Evolutionary conservation across 2,888 invertebrate genomes (phyloP).

Genomic region (Thera obeliscata): DNA sequence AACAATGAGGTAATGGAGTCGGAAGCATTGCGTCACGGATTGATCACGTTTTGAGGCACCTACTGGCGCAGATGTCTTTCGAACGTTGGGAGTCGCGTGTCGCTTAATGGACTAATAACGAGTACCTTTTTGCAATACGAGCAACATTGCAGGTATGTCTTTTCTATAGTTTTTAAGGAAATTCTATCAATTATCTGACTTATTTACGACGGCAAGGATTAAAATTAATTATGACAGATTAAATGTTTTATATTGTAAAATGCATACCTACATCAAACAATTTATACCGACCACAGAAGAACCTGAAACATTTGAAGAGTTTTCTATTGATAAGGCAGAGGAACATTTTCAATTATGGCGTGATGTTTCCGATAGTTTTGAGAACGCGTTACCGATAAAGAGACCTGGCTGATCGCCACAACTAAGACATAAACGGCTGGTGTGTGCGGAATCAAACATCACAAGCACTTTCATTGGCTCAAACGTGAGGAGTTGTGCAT

Average conservation of each 20-base stretch:
- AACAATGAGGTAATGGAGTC: slow-evolving; percentile 78
- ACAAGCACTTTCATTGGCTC: slow-evolving; percentile 56
- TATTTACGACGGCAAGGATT: no score
- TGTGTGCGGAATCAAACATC: slow-evolving; percentile 52
- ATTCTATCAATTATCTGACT: no score
- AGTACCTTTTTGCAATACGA: slow-evolving; percentile 2
- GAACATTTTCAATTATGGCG: background rate
- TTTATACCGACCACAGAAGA: no score
- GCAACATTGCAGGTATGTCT: background rate
- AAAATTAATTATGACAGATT: no score
- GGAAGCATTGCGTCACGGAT: slow-evolving; percentile 74
- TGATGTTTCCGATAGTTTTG: slow-evolving; percentile 1
- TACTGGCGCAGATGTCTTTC: slow-evolving; percentile 62
- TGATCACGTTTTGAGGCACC: slow-evolving; percentile 68
- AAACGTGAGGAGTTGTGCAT: slow-evolving; percentile 24
- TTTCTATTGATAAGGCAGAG: background rate
- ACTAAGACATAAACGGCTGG: slow-evolving; percentile 32
- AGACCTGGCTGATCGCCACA: slow-evolving; percentile 39
- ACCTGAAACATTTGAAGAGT: background rate
- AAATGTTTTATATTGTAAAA: no score
- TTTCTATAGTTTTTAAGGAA: background rate
- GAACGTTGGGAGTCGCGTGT: slow-evolving; percentile 38
- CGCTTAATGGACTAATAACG: slow-evolving; percentile 35
- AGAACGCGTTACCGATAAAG: slow-evolving; percentile 11
- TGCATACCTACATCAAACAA: no score